Base-by-base conservation (phyloP, 2,113 vertebrate genomes). In the Sclerurus mexicanus region DNA sequence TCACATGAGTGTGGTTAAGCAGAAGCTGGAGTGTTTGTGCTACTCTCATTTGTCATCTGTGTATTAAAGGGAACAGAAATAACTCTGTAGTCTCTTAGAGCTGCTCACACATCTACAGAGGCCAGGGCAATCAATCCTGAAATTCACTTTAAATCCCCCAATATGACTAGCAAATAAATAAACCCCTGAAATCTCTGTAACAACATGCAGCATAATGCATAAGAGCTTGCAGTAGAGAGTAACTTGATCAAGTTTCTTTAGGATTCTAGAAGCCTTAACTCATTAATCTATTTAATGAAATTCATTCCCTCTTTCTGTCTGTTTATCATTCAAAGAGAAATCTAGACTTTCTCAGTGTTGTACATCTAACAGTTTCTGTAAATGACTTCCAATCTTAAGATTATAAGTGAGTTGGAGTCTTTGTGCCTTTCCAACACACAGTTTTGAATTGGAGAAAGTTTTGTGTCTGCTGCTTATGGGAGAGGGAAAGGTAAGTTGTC, bases 121-220 rank as follows among this genome's bases (percentile, higher is more conserved):
- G 46, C 8, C 52, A 71, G 28, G 40, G 2, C 30, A 74, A 25
- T 56, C 47, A 19, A 19, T 62, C 40, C 72, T 83, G 35, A 91
- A 73, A n/a, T 31, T 69, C 12, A 30, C 12, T 91, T 66, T 39
- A 66, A 44, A 59, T 47, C 5, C 6, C 14, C 20, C 20, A 14
- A 17, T 18, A 47, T 93, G 84, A 60, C 11, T 14, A 76, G 12
- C 2, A 71, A 69, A 81, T 46, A 58, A 28, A 46, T 40, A 83
- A 46, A 35, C 0, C 6, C 9, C 21, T 2, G 0, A 83, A 72
- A 46, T 33, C 31, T 63, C 31, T 0, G 0, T 50, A 47, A 19
- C 20, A 67, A 39, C 4, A 4, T 33, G 20, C 12, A 33, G 52
- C 19, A 24, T 39, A 40, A 35, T 20, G 19, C 2, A 0, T 56